phyloP scores from a whole-genome alignment of 2,888 invertebrate genomes.

The Tolmerus cingulatus region DNA sequence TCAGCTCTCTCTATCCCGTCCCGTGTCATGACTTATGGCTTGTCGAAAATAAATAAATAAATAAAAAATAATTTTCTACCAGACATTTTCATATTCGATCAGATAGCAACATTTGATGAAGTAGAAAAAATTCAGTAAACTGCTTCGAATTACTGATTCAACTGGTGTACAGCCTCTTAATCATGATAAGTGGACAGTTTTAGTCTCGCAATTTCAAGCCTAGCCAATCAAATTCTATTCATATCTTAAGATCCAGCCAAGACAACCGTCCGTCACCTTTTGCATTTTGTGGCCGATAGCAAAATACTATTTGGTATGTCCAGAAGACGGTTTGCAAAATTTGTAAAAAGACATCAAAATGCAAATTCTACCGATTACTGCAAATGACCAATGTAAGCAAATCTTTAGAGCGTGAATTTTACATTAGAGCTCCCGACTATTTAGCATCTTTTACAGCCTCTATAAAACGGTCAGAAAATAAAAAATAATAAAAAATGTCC shows the following conservation, averaged over 20 bases:
- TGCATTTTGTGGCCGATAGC: neutral
- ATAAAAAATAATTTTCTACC: neutral
- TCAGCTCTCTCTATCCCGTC: neutral
- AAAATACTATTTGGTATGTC: neutral
- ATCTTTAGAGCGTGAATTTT: neutral
- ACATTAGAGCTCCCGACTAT: neutral
- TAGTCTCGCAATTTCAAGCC: neutral
- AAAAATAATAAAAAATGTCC: neutral
- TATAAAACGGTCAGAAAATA: neutral
- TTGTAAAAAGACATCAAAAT: neutral
- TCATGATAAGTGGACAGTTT: neutral
- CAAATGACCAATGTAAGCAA: neutral
- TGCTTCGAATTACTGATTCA: neutral
- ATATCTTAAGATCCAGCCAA: neutral
- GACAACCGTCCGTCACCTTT: neutral
- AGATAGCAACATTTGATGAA: neutral
- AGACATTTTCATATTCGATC: neutral
- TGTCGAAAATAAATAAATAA: neutral
- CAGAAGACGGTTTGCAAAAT: neutral
- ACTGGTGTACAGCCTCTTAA: neutral
- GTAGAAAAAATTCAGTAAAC: neutral
- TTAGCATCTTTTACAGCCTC: neutral
- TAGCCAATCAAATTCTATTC: neutral
- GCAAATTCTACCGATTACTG: neutral
- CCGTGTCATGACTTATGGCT: neutral